Conservation (phyloP, 2,113 vertebrate species). For the Podarcis raffonei region DNA sequence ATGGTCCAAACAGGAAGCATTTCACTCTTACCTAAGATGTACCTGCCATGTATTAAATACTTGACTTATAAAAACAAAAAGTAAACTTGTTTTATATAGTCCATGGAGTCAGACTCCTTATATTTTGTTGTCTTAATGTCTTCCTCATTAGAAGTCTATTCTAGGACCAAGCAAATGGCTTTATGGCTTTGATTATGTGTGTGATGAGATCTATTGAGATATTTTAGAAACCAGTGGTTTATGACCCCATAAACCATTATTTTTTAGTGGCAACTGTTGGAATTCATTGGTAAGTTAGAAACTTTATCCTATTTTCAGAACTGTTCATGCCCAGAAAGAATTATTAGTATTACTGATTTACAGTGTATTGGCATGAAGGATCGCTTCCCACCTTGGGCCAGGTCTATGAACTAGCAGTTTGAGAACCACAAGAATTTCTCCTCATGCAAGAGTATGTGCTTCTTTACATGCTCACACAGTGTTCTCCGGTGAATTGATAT, state of each 20-base stretch:
- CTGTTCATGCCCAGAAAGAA: background rate
- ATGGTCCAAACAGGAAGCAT: slow-evolving; percentile 61
- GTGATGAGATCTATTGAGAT: background rate
- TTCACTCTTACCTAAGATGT: slow-evolving; percentile 63
- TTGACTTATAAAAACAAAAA: slow-evolving; percentile 66
- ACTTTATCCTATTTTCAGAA: slow-evolving; percentile 28
- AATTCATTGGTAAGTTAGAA: background rate
- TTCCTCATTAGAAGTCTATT: slow-evolving; percentile 44
- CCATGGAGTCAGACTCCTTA: slow-evolving; percentile 63
- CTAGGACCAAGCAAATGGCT: slow-evolving; percentile 44
- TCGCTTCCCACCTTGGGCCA: background rate
- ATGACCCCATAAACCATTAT: background rate
- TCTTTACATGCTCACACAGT: slow-evolving; percentile 33
- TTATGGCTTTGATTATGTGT: slow-evolving; percentile 37
- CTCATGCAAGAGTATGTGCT: slow-evolving; percentile 28
- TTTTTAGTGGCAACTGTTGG: slow-evolving; percentile 38
- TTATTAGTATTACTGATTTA: slow-evolving; percentile 19
- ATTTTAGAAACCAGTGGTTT: background rate
- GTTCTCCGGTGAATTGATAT: slow-evolving; percentile 43
- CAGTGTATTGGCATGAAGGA: slow-evolving; percentile 15
- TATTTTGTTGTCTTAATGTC: slow-evolving; percentile 57
- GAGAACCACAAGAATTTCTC: slow-evolving; percentile 27
- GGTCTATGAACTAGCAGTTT: slow-evolving; percentile 26
- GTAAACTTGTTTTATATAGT: slow-evolving; percentile 66
- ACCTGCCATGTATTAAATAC: slow-evolving; percentile 67